These are phyloP conservation scores for Parazoanthus darwini DNA, from an alignment of 92 coral and sea anemone species.

Conservation along the genomic window DNA sequence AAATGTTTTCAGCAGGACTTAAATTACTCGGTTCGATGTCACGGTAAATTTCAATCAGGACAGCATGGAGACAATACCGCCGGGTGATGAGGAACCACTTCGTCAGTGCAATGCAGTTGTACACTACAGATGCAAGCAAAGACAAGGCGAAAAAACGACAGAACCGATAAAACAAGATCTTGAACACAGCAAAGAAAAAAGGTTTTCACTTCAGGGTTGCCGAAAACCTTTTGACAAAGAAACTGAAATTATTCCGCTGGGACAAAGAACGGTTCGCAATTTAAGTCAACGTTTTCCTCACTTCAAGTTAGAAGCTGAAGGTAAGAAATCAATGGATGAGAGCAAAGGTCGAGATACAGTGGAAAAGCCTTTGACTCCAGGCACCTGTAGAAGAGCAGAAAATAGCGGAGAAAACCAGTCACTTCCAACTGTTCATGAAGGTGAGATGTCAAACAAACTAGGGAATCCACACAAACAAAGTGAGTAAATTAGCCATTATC, in stretches of 20 bases:
- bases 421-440: conserved; percentile 32
- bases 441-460: conserved; percentile 7
- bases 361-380: background rate
- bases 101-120: background rate
- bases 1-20: background rate
- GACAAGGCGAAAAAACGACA: background rate
- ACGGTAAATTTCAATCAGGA: background rate
- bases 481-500: background rate
- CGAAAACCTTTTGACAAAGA: background rate
- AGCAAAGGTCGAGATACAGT: background rate
- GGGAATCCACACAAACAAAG: background rate
- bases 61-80: background rate
- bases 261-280: conserved; percentile 1
- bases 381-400: background rate
- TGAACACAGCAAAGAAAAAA: background rate
- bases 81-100: background rate
- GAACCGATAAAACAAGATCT: background rate
- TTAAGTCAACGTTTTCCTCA: background rate
- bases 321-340: background rate
- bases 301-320: background rate
- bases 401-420: background rate
- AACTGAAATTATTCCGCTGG: background rate
- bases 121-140: background rate
- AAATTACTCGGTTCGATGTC: background rate
- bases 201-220: background rate